phyloP scores from a whole-genome alignment of 2,797 vertebrate species.

The Peromyscus attwateri region DNA sequence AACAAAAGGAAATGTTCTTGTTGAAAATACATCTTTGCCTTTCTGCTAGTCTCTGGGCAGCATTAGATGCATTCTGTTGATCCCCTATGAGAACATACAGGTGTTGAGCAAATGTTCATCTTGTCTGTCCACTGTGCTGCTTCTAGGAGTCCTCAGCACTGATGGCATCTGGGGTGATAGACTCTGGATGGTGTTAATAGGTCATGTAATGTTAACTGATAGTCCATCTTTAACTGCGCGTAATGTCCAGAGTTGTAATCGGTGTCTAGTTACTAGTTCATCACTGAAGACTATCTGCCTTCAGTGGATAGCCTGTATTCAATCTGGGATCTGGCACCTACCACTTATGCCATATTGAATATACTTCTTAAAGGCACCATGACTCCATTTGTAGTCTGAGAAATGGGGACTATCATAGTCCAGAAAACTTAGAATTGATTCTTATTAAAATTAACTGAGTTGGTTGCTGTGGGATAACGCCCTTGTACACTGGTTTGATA shows the following conservation, averaged over 20 bases:
- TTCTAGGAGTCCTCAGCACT: not conserved
- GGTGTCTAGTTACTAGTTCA: not conserved
- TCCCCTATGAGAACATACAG: not conserved
- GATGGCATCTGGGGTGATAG: not conserved
- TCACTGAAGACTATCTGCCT: not conserved
- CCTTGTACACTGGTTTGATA: too few relatives aligned
- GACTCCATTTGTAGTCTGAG: not conserved
- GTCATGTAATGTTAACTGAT: not conserved
- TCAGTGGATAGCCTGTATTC: not conserved
- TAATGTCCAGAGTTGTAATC: not conserved
- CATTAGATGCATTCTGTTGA: not conserved
- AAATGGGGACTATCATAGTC: not conserved
- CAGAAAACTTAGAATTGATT: not conserved
- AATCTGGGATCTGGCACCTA: not conserved
- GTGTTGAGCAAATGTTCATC: not conserved
- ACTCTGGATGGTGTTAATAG: not conserved
- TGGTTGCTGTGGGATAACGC: too few relatives aligned
- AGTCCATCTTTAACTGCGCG: not conserved
- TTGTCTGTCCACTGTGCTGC: not conserved
- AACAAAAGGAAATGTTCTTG: not conserved
- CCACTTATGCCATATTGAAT: not conserved
- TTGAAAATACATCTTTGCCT: conserved; percentile 8
- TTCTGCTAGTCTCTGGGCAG: not conserved
- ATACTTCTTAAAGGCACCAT: not conserved
- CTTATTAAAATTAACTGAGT: not conserved